These are phyloP conservation scores for Lamellibrachia satsuma DNA, from an alignment of 2,888 invertebrate species.

Conservation along the genomic window DNA sequence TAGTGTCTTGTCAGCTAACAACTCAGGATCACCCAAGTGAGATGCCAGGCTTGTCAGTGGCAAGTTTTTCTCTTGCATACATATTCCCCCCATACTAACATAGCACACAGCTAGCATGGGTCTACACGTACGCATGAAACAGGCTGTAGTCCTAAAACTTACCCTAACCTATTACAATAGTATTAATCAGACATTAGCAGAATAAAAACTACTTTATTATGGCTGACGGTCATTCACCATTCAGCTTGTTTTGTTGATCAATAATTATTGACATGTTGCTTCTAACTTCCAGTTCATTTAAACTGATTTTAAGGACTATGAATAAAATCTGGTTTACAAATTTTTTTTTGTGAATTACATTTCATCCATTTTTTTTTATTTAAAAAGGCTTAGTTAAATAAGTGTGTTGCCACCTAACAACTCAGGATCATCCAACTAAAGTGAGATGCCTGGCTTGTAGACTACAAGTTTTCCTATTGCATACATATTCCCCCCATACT, in stretches of 20 bases:
- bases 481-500: slow-evolving; percentile 17
- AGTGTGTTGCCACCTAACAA: background rate
- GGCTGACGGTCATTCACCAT: background rate
- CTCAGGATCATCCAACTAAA: background rate
- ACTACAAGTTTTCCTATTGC: background rate
- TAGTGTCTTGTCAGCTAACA: slow-evolving; percentile 5
- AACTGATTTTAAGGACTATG: too few species aligned
- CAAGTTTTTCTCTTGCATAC: background rate
- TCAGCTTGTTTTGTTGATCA: background rate
- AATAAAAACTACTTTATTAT: background rate
- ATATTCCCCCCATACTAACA: slow-evolving; percentile 7
- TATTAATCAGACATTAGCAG: background rate
- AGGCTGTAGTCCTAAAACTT: background rate
- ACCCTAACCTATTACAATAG: background rate
- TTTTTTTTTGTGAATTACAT: too few species aligned
- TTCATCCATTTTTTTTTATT: too few species aligned
- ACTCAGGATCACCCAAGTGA: background rate
- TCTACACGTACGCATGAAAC: background rate
- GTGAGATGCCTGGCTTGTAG: background rate
- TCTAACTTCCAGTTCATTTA: background rate
- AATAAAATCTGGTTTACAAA: too few species aligned
- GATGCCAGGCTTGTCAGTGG: background rate
- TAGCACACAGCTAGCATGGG: background rate
- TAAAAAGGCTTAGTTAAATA: too few species aligned
- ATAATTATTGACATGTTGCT: background rate